A percentile compares a stretch with the other conserved stretches of the same genome.
These are phyloP conservation scores for Harpalus rufipes DNA, from an alignment of 2,888 invertebrate genomes.

Conservation along the genomic window DNA sequence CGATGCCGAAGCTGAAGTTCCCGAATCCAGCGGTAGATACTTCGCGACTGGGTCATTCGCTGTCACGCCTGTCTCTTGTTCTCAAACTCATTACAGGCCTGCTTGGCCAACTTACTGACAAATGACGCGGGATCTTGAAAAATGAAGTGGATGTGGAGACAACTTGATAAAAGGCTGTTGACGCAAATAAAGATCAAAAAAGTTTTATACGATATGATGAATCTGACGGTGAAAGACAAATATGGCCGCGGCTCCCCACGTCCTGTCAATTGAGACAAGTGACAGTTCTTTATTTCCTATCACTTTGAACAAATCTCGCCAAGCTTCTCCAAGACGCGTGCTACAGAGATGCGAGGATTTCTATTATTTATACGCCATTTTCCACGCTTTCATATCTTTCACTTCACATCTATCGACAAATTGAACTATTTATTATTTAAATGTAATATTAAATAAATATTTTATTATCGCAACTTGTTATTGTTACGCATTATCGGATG, in stretches of 20 bases:
- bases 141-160: slow-evolving; percentile 77
- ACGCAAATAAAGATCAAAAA: slow-evolving; percentile 75
- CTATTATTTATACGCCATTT: slow-evolving; percentile 31
- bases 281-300: slow-evolving; percentile 41
- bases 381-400: not conserved
- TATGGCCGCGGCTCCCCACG: slow-evolving; percentile 40
- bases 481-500: no score
- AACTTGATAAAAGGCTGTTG: slow-evolving; percentile 77
- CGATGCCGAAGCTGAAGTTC: no score
- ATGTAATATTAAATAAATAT: no score
- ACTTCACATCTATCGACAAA: not conserved
- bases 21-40: slow-evolving; percentile 8
- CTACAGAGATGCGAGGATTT: slow-evolving; percentile 2
- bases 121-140: slow-evolving; percentile 77
- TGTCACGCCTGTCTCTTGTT: slow-evolving; percentile 77
- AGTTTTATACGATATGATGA: slow-evolving; percentile 69
- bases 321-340: not conserved
- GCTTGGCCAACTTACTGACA: slow-evolving; percentile 75
- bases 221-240: slow-evolving; percentile 53
- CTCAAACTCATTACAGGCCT: slow-evolving; percentile 76
- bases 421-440: not conserved
- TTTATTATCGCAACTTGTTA: no score
- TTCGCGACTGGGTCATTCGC: slow-evolving; percentile 54
- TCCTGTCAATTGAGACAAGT: slow-evolving; percentile 49
- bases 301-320: slow-evolving; percentile 39